Percentiles rank a stretch among this genome's conserved stretches.
phyloP scores from a whole-genome alignment of 2,888 invertebrate genomes.

The Chaitophorus viminalis region DNA sequence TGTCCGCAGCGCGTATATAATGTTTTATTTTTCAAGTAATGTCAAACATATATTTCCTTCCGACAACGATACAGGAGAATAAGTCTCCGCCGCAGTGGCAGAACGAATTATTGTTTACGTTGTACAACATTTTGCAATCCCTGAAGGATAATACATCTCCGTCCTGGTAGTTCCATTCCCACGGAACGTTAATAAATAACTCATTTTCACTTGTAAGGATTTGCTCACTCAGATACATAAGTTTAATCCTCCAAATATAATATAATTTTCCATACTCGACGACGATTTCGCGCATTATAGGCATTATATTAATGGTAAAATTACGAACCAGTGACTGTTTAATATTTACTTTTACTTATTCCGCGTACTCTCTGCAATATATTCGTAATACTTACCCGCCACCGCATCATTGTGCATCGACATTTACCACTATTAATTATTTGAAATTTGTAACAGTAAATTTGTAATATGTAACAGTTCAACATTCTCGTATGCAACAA shows the following conservation, averaged over 20 bases:
- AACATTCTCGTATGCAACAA: no score
- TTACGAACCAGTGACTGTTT: no score
- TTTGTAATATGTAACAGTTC: no score
- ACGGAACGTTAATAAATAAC: conserved; percentile 27
- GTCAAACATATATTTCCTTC: not conserved
- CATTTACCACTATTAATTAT: no score
- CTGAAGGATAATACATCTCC: not conserved
- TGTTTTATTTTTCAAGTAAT: no score
- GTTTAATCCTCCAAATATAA: not conserved
- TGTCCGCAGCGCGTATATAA: no score
- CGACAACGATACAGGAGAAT: not conserved
- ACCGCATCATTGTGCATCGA: no score
- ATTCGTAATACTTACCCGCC: no score
- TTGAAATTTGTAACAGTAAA: no score
- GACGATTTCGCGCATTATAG: not conserved
- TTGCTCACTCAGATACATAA: not conserved
- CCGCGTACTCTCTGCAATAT: not conserved
- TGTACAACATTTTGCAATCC: not conserved
- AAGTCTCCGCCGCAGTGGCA: not conserved
- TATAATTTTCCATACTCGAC: not conserved
- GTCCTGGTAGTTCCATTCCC: not conserved
- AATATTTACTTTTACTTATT: conserved; percentile 21
- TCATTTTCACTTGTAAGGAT: not conserved
- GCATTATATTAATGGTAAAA: not conserved
- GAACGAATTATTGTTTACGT: not conserved